phyloP scores from a whole-genome alignment of 2,797 vertebrate genomes.

The Tamandua tetradactyla region DNA sequence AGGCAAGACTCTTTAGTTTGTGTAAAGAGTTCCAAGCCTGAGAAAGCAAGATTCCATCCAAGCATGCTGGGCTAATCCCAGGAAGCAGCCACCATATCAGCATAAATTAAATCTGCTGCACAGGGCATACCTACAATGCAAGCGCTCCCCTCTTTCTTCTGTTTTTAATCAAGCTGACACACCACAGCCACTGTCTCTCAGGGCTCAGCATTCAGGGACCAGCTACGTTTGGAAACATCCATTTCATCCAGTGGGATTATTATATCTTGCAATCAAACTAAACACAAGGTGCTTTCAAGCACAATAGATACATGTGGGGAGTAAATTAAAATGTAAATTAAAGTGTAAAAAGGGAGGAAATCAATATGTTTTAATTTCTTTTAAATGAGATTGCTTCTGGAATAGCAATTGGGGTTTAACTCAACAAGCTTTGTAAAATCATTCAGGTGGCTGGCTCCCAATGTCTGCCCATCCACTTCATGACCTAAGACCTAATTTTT shows the following conservation, averaged over 20 bases:
- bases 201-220: neutral
- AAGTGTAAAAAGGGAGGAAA: neutral
- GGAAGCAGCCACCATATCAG: neutral
- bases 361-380: neutral
- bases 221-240: conserved; percentile 35
- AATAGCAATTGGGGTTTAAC: neutral
- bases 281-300: neutral
- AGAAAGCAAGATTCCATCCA: conserved; percentile 19
- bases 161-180: neutral
- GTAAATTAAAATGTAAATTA: neutral
- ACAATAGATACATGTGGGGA: neutral
- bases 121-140: no score
- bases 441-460: neutral
- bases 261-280: neutral
- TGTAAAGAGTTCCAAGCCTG: conserved; percentile 39
- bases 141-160: no score
- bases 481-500: neutral
- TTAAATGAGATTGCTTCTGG: neutral
- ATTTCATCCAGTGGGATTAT: neutral
- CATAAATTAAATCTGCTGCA: conserved; percentile 34
- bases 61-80: conserved; percentile 7
- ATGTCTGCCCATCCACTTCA: neutral
- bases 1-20: neutral
- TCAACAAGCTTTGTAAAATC: neutral
- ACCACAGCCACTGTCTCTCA: neutral